These are phyloP conservation scores for Ricordea florida DNA, from an alignment of 92 coral and sea anemone species.

Conservation along the genomic window DNA sequence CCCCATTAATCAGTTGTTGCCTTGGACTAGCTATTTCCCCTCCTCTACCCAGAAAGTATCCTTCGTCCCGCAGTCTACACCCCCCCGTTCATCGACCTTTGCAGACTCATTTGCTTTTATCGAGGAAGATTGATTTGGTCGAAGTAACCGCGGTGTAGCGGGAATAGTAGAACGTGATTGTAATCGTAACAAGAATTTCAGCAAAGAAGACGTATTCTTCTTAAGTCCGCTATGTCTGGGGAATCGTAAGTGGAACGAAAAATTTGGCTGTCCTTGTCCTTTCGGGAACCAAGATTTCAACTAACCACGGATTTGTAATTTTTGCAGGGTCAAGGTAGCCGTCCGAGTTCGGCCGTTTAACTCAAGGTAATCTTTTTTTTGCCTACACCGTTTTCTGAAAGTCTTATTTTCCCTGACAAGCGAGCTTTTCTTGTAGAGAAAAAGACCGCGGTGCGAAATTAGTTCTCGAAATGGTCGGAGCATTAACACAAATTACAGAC, in stretches of 20 bases:
- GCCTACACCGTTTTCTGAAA: neutral
- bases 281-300: neutral
- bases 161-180: neutral
- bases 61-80: no score
- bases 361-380: conserved; percentile 69
- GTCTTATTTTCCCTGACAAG: neutral
- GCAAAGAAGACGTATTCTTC: neutral
- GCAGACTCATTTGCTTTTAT: no score
- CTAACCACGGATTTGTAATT: conserved; percentile 31
- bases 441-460: conserved; percentile 88
- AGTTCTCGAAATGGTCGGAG: conserved; percentile 87
- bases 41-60: no score
- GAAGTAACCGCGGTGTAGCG: no score
- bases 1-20: no score
- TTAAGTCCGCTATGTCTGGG: conserved; percentile 55
- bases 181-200: neutral
- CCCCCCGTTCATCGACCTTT: no score
- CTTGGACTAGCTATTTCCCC: no score
- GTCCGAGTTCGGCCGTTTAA: conserved; percentile 99
- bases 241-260: conserved; percentile 93
- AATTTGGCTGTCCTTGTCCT: neutral
- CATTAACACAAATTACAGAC: conserved; percentile 88
- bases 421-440: conserved; percentile 61
- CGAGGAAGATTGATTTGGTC: no score
- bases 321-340: conserved; percentile 96